These are phyloP conservation scores for Hypotaenidia philippensis DNA, from an alignment of 2,797 vertebrate genomes.

Conservation along the genomic window DNA sequence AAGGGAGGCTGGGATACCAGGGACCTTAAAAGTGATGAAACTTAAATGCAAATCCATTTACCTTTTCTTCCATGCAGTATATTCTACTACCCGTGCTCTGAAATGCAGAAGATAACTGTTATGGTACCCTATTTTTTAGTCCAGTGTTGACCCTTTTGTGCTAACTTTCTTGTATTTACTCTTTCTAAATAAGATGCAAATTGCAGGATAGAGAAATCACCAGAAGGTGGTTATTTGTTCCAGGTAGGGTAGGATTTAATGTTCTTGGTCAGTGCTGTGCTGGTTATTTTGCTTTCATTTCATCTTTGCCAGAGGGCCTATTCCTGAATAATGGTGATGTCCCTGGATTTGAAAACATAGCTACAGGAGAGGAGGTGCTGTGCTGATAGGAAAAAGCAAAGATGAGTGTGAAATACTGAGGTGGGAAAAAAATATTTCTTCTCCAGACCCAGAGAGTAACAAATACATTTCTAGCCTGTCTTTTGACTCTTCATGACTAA, in stretches of 20 bases:
- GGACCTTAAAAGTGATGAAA: slow-evolving; percentile 52
- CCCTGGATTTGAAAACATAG: slow-evolving; percentile 62
- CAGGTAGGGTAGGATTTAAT: slow-evolving; percentile 26
- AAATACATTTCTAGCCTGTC: background rate
- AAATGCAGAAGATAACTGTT: background rate
- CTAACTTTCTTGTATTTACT: slow-evolving; percentile 10
- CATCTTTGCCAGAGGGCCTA: slow-evolving; percentile 35
- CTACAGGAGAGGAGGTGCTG: slow-evolving; percentile 17
- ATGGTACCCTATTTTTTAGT: background rate
- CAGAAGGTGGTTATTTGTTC: background rate
- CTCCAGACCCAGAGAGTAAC: slow-evolving; percentile 1
- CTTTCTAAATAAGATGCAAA: slow-evolving; percentile 66
- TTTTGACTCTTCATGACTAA: background rate
- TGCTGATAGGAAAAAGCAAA: background rate
- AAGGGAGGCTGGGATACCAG: background rate
- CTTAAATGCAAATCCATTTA: slow-evolving; percentile 58
- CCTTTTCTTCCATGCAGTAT: slow-evolving; percentile 36
- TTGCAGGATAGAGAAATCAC: background rate
- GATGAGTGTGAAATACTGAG: background rate
- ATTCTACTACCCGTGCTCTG: background rate
- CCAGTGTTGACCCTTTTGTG: background rate
- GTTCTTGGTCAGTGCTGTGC: background rate
- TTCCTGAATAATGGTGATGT: slow-evolving; percentile 64
- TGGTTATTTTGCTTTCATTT: slow-evolving; percentile 64
- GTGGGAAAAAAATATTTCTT: slow-evolving; percentile 35